A percentile compares a stretch with the other conserved stretches of the same genome.
phyloP scores from a whole-genome alignment of 2,797 vertebrate genomes.

The Phoeniculus purpureus region DNA sequence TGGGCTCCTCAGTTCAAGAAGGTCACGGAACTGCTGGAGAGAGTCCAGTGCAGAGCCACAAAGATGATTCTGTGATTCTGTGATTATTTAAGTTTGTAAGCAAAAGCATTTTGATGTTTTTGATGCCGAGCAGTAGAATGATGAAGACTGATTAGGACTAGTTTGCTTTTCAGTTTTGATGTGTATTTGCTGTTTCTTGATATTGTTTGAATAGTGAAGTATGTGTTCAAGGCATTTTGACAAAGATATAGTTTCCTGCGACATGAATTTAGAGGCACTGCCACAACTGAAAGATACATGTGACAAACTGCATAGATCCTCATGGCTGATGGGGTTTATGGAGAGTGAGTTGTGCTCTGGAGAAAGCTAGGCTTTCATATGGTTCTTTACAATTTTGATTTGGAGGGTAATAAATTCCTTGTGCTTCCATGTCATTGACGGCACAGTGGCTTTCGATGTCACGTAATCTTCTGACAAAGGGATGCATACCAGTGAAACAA shows the following conservation, averaged over 20 bases:
- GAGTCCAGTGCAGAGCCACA: no score
- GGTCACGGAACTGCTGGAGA: no score
- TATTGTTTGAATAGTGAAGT: background rate
- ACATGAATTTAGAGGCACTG: background rate
- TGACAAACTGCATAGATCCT: background rate
- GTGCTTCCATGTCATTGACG: background rate
- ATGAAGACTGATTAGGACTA: background rate
- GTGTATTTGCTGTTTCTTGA: background rate
- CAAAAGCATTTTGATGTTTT: background rate
- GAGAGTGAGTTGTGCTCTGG: background rate
- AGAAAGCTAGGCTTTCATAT: background rate
- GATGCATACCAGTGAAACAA: background rate
- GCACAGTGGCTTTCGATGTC: background rate
- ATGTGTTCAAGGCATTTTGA: background rate
- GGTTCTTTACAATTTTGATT: background rate
- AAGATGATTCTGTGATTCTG: no score
- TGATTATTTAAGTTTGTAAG: background rate
- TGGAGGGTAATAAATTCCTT: conserved; percentile 16
- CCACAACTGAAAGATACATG: background rate
- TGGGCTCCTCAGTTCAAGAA: no score
- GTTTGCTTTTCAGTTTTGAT: background rate
- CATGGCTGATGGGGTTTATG: background rate
- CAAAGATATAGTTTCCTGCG: background rate
- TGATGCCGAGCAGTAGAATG: background rate
- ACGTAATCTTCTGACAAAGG: background rate